Evolutionary conservation across 2,888 invertebrate genomes (phyloP), one percentile per base, ranked within the genome.

Genomic region (Ormyrus nitidulus): DNA sequence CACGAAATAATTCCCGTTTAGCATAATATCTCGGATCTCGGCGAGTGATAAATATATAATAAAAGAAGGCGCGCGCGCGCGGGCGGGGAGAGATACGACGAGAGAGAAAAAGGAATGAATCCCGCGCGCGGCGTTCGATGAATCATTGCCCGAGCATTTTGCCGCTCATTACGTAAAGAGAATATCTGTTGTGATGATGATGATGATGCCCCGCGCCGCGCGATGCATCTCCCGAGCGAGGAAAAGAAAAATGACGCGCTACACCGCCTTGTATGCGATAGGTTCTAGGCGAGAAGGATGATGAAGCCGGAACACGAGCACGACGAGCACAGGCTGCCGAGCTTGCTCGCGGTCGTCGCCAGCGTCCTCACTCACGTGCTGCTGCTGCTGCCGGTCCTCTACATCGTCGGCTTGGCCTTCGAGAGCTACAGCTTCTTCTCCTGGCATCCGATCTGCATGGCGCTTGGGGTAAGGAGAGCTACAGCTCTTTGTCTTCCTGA

Each of bases 391-490:
- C 90, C 90, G 58, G 86, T 88, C 7, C 83, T 90, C 68, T 90
- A 89, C 83, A 89, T 89, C 74, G 74, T 89, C 10, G 84, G 82
- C 6, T 70, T 89, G 5, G 86, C 85, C 10, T 85, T 86, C 56
- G 56, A 79, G 4, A 48, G 81, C 0, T 87, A 86, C 74, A 81
- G 49, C 11, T 86, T 89, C 49, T 90, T 90, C 81, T 83, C 88
- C 0, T 90, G 90, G 89, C 90, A 90, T 84, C 89, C 89, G 3
- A 88, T 89, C 79, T 89, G 88, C 77, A 87, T 88, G 87, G 62
- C 85, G 13, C 58, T 89, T 58, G 90, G 89, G 62, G 90, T 90
- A 84, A 88, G 89, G 85, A 76, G 9, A 54, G 53, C 1, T 0
- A 19, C 19, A 4, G 48, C 49, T 74, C 54, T 69, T 48, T 34